Evolutionary conservation across 2,797 vertebrate species (phyloP).

Genomic region (Thripadectes ignobilis): DNA sequence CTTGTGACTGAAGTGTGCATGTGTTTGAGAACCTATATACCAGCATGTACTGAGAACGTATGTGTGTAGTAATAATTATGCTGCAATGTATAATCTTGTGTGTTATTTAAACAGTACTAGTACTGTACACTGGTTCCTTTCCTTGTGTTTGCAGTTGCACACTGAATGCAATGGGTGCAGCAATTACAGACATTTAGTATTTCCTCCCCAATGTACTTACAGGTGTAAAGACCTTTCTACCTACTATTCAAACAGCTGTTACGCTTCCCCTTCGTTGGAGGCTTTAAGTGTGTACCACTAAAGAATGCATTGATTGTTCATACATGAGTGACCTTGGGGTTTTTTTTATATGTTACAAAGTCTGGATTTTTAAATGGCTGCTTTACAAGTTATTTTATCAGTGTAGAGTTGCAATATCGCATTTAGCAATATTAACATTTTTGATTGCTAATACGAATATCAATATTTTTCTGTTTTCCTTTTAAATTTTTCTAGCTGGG

Average conservation of each 20-base stretch:
- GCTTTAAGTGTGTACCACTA: conserved; percentile 56
- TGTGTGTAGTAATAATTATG: conserved; percentile 83
- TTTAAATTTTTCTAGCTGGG: conserved; percentile 48
- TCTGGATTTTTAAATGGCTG: conserved; percentile 44
- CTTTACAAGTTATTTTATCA: conserved; percentile 63
- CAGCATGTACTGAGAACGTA: conserved; percentile 83
- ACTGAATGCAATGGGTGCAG: conserved; percentile 79
- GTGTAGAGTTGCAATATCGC: conserved; percentile 67
- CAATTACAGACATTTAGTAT: conserved; percentile 74
- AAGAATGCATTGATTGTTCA: conserved; percentile 63
- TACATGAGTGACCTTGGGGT: conserved; percentile 28
- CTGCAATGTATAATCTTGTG: conserved; percentile 84
- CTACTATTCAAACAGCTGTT: conserved; percentile 66
- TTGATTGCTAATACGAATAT: conserved; percentile 52
- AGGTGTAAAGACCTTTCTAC: conserved; percentile 69
- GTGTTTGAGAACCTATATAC: conserved; percentile 79
- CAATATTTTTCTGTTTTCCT: conserved; percentile 45
- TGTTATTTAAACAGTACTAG: conserved; percentile 92
- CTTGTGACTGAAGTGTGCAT: neutral
- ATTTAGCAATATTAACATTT: conserved; percentile 75
- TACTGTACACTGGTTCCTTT: conserved; percentile 87
- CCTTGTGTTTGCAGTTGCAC: conserved; percentile 82
- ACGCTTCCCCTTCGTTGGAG: conserved; percentile 61
- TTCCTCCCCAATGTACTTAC: conserved; percentile 59
- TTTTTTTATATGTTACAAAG: conserved; percentile 51